Evolutionary conservation across 2,113 vertebrate genomes (phyloP).

Genomic region (Furnarius figulus): DNA sequence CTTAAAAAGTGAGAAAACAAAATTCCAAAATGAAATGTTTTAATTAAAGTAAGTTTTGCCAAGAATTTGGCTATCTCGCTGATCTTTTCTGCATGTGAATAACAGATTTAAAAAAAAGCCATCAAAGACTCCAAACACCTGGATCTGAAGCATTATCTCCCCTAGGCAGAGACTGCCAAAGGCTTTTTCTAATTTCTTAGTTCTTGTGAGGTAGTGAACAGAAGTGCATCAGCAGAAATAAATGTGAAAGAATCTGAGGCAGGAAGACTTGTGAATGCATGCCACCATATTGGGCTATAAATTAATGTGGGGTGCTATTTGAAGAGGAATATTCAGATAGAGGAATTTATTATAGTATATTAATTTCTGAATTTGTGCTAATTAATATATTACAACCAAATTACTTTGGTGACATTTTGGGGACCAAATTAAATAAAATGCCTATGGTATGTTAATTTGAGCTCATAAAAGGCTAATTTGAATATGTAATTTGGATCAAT

Average conservation of each 20-base stretch:
- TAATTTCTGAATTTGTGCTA: slow-evolving; percentile 63
- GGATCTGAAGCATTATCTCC: background rate
- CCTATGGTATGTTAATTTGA: slow-evolving; percentile 71
- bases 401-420: slow-evolving; percentile 66
- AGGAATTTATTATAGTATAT: slow-evolving; percentile 50
- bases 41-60: background rate
- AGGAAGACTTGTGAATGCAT: background rate
- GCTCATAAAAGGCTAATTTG: slow-evolving; percentile 72
- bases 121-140: background rate
- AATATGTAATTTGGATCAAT: slow-evolving; percentile 74
- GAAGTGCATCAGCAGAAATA: background rate
- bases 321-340: background rate
- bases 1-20: background rate
- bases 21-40: background rate
- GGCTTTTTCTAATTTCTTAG: background rate
- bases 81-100: background rate
- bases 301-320: background rate
- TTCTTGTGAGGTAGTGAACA: background rate
- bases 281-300: background rate
- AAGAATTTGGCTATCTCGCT: background rate
- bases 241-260: background rate
- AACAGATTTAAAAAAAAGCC: background rate
- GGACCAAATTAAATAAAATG: slow-evolving; percentile 67
- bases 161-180: background rate
- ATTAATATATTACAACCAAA: slow-evolving; percentile 70